Evolutionary conservation across 2,113 vertebrate genomes (phyloP).

Genomic region (Pantherophis guttatus): DNA sequence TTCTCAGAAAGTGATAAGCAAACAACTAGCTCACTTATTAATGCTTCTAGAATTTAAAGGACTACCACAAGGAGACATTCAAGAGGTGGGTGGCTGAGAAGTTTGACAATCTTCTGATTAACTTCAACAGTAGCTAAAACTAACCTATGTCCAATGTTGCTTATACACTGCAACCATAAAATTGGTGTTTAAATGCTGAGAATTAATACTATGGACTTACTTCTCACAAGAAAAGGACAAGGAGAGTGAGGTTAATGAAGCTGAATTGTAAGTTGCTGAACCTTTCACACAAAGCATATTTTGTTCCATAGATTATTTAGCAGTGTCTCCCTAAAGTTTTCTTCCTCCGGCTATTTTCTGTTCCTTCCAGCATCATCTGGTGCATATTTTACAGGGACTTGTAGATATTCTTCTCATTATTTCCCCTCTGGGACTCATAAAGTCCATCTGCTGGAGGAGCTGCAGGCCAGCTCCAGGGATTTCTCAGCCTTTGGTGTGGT

Average conservation of each 20-base stretch:
- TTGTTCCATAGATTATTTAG: background rate
- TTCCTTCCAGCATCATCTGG: conserved; percentile 28
- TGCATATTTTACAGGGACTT: conserved; percentile 27
- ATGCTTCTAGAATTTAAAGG: background rate
- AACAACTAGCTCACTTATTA: background rate
- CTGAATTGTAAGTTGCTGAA: background rate
- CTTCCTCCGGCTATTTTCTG: conserved; percentile 17
- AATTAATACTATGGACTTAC: background rate
- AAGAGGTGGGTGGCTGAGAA: background rate
- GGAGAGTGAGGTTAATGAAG: background rate
- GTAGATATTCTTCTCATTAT: conserved; percentile 26
- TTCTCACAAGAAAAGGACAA: background rate
- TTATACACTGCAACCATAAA: background rate
- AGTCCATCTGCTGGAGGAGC: conserved; percentile 53
- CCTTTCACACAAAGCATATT: background rate
- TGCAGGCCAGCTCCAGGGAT: conserved; percentile 11
- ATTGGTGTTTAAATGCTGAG: background rate
- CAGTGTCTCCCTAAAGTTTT: background rate
- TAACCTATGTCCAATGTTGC: background rate
- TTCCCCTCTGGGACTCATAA: conserved; percentile 29
- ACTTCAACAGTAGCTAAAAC: background rate
- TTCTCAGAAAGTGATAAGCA: background rate
- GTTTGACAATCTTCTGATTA: background rate
- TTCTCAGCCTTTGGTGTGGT: conserved; percentile 25
- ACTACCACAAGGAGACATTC: background rate